Evolutionary conservation across 2,113 vertebrate genomes (phyloP), one percentile per base, ranked within the genome.

Genomic region (Hemibagrus wyckioides): DNA sequence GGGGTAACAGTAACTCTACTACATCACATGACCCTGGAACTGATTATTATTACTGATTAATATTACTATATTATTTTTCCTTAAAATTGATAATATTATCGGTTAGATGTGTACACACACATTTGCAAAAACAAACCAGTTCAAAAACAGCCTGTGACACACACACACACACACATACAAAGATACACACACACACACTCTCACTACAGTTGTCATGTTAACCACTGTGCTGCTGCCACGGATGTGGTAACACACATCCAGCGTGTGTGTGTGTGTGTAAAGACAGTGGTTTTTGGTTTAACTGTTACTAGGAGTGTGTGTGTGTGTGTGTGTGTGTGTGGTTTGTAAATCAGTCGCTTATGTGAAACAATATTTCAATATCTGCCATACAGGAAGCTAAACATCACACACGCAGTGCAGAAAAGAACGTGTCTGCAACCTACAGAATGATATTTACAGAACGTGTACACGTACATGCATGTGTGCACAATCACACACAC

Each of bases 281-380:
- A n/a, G n/a, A n/a, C n/a, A n/a, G n/a, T 73, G 69, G 36, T 73
- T 73, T 73, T 8, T 73, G 69, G 21, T 73, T 73, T 41, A 41
- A 73, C 65, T 19, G 30, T 69, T 67, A 21, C 36, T 71, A 28
- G 44, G 11, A 17, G 14, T 25, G 71, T 75, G 71, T 75, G 39
- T 71, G 67, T 71, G 67, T 36, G 30, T 36, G 63, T 65, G 63
- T 65, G 63, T 65, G 63, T 65, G 61, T 65, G 63, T 30, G 63
- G 36, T n/a, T n/a, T n/a, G n/a, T 69, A 33, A 69, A 69, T 69
- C 67, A 21, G 6, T 17, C 39, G 33, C 2, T 8, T 9, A 19
- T 9, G 33, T 69, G 17, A 21, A 15, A 69, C 30, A 17, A 41
- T 41, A 73, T 69, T 15, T 36, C 67, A 63, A 67, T 67, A 11